Base-by-base conservation (phyloP, 2,797 vertebrate species). In the Pogoniulus pusillus region DNA sequence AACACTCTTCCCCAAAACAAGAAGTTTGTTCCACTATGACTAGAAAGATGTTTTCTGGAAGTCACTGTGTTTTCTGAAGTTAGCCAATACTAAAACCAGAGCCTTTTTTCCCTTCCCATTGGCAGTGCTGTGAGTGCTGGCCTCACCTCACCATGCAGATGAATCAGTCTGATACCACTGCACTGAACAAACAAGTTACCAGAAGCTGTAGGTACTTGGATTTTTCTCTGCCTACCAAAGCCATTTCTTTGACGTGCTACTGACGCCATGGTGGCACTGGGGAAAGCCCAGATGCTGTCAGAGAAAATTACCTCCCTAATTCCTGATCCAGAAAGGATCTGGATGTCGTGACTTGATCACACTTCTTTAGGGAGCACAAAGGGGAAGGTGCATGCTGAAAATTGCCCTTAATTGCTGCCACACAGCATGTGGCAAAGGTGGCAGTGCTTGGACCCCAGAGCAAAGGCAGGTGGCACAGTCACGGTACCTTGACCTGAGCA, bases 221-320 rank as follows among this genome's bases (percentile, higher is more conserved):
- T 87, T 80, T 89, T 89, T 89, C 55, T 70, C 30, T 39, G 3
- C 10, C 16, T 35, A 12, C 16, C 22, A 29, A 72, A 78, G 32
- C 24, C 5, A 23, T 45, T 91, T 89, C 51, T 85, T 78, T 34
- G 32, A 29, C 0, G 0, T 23, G 35, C 32, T 10, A 14, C 37
- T 0, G 7, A 32, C 3, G 4, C 22, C 17, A 4, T 0, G 1
- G 47, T 0, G 0, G 32, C 5, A 0, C 49, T 76, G 30, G 23
- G 34, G 17, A 73, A 79, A 71, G 32, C 51, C 45, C 34, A 26
- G 16, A 10, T 54, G 43, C 49, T 74, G 12, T 53, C 4, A 2
- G 34, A 20, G 68, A 74, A 91, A 82, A 24, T 37, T 39, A 7
- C n/a, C 11, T 82, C 26, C 34, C 37, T 65, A 27, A 62, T 71